These are phyloP conservation scores for Onychomys torridus DNA, from an alignment of 2,797 vertebrate genomes.

Conservation along the genomic window DNA sequence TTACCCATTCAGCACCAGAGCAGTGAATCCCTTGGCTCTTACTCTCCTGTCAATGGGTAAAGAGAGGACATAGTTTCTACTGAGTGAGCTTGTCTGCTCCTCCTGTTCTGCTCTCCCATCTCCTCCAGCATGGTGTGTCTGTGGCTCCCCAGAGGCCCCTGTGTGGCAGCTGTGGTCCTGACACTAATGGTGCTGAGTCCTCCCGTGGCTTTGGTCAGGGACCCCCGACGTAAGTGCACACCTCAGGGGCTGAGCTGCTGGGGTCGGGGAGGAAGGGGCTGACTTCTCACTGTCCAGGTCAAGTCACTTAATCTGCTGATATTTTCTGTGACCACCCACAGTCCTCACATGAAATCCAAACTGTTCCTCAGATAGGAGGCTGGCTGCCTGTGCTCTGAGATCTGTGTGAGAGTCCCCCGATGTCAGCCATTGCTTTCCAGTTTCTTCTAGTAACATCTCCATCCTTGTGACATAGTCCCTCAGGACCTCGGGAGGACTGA, in stretches of 20 bases:
- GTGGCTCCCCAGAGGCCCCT: background rate
- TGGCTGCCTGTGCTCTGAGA: fast-evolving
- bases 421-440: background rate
- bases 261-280: background rate
- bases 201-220: background rate
- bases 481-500: background rate
- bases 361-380: background rate
- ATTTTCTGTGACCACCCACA: background rate
- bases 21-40: background rate
- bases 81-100: background rate
- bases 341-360: background rate
- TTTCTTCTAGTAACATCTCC: background rate
- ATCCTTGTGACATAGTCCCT: fast-evolving
- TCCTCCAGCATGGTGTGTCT: background rate
- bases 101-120: fast-evolving
- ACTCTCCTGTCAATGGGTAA: background rate
- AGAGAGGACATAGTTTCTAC: background rate
- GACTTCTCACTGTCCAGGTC: background rate
- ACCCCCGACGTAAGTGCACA: background rate
- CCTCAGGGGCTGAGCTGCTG: background rate
- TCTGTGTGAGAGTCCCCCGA: fast-evolving
- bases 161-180: background rate
- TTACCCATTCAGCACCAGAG: background rate
- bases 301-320: background rate
- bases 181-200: conserved; percentile 2